Conservation (phyloP, 2,113 vertebrate species). For the Tauraco erythrolophus region DNA sequence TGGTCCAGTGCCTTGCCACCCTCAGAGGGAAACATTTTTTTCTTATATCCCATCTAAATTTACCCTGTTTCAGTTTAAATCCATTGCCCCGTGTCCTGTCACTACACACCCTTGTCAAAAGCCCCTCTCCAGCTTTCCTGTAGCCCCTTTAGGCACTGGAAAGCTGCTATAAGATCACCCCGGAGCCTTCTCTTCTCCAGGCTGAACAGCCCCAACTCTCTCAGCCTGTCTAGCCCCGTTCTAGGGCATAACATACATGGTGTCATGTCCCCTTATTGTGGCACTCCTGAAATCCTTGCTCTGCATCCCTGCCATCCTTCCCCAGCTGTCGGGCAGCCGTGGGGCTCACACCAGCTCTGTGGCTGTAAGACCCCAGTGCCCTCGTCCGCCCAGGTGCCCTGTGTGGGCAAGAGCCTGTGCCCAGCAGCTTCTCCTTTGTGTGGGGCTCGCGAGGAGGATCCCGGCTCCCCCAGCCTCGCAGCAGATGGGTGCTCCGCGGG, state of each 20-base stretch:
- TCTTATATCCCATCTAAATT: no score
- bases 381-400: rapidly evolving
- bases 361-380: not conserved
- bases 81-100: no score
- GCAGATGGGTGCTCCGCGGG: rapidly evolving
- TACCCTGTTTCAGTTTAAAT: no score
- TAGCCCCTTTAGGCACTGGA: no score
- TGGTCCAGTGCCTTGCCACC: no score
- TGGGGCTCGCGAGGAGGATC: not conserved
- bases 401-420: not conserved
- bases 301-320: not conserved
- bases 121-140: no score
- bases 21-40: no score
- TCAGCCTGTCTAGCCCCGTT: no score
- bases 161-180: no score
- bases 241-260: rapidly evolving
- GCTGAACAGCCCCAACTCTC: no score
- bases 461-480: not conserved
- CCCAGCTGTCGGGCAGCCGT: rapidly evolving
- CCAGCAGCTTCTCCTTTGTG: not conserved
- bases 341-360: rapidly evolving
- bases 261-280: rapidly evolving
- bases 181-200: no score
- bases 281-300: not conserved
- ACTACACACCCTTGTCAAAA: no score